Evolutionary conservation across 2,797 vertebrate species (phyloP), one percentile per base, ranked within the genome.

Genomic region (Rhynchotus rufescens): DNA sequence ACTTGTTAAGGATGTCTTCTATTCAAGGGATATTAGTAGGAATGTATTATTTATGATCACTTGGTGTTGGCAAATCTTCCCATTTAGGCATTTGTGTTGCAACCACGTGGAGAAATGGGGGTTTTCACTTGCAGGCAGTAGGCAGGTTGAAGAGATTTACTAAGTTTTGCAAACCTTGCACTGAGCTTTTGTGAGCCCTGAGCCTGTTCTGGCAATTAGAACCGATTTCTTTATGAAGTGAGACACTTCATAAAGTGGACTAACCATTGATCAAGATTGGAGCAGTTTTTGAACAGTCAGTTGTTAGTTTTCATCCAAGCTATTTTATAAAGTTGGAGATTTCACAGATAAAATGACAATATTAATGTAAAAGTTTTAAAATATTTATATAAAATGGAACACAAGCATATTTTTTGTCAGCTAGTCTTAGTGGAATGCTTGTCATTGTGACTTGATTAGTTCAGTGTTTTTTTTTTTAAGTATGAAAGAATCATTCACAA

Each of bases 311-410:
- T 87, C 62, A 66, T 84, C 32, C 40, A 54, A 64, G 61, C 36
- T 85, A 3, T 86, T 95, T 93, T 81, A 47, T 85, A 74, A 92
- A 92, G 57, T 59, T 93, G 84, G 12, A 82, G 40, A 45, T 34
- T 84, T 87, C 67, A 62, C 15, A 81, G 32, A 51, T 72, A 30
- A 94, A 93, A 79, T 88, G 74, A 42, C 34, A 85, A 92, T 93
- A 88, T 91, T 57, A 93, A 20, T 54, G 28, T 86, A 75, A 52
- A 56, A 36, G 5, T 95, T 86, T 91, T 94, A 88, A 88, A 94
- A 94, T 69, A 10, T 93, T 96, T 86, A 71, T 73, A 71, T 83
- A 54, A 94, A 96, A 94, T 93, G 45, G 87, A 94, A 62, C 62
- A 38, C 52, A 87, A 91, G 83, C 74, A 80, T 59, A 91, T 87